These are phyloP conservation scores for Bucorvus abyssinicus DNA, from an alignment of 2,797 vertebrate species.

Conservation along the genomic window DNA sequence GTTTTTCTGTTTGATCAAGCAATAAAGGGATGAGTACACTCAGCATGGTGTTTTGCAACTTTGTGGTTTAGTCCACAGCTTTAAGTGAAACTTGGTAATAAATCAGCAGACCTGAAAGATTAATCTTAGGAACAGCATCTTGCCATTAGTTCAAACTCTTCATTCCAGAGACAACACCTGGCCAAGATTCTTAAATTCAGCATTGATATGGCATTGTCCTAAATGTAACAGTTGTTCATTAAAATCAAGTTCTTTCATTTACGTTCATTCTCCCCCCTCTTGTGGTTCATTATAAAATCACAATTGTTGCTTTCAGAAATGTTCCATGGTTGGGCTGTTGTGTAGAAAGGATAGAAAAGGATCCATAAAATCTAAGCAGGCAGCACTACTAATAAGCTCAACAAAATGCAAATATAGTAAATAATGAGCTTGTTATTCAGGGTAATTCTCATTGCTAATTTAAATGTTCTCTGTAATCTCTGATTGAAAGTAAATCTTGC, in stretches of 20 bases:
- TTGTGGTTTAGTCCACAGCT: not conserved
- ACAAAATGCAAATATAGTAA: slow-evolving; percentile 18
- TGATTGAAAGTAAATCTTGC: not conserved
- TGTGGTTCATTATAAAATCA: slow-evolving; percentile 76
- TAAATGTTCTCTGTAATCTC: not conserved
- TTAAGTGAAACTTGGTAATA: not conserved
- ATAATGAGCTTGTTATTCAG: slow-evolving; percentile 12
- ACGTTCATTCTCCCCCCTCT: slow-evolving; percentile 77
- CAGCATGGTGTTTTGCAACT: not conserved
- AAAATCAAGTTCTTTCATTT: slow-evolving; percentile 67
- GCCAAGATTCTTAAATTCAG: not conserved
- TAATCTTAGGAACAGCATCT: not conserved
- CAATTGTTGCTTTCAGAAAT: slow-evolving; percentile 58
- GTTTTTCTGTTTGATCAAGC: not conserved
- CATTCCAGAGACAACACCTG: not conserved
- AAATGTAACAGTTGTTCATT: slow-evolving; percentile 10
- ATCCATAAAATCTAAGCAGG: not conserved
- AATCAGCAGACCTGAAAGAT: not conserved
- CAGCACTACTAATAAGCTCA: not conserved
- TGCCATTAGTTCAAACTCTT: not conserved
- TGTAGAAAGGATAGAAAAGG: not conserved
- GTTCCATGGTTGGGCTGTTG: not conserved
- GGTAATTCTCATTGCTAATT: not conserved
- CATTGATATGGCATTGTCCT: not conserved
- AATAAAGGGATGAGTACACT: not conserved